Evolutionary conservation across 2,888 invertebrate genomes (phyloP), one percentile per base, ranked within the genome.

Genomic region (Erebia aethiops): DNA sequence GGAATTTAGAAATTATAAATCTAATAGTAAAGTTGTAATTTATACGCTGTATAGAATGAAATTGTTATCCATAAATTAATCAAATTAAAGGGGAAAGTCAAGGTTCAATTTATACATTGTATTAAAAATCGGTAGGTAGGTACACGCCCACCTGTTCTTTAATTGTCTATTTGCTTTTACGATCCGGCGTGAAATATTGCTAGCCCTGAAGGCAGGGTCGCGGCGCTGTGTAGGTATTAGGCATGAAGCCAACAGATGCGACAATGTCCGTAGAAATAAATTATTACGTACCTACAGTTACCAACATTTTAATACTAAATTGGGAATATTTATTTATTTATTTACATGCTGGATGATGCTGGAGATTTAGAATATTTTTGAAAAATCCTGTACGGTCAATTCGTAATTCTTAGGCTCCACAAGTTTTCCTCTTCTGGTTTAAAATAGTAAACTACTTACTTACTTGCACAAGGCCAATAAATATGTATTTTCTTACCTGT

Each of bases 171-270:
- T 78, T 75, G 76, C 71, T 77, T 77, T 78, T 76, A 77, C 74
- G 78, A 74, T 65, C 70, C 60, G 73, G 72, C 70, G 75, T 78
- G 75, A 78, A 78, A 77, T 77, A 77, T 71, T 71, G 74, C 70
- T 70, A 75, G 67, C 77, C 72, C 75, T 74, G 77, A 74, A 66
- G 70, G 74, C 75, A 73, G 74, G 76, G 77, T 72, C 75, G 71
- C 69, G 68, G 69, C 74, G 76, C 69, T 82, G 84, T 84, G 84
- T 84, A 35, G 35, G 35, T 35, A 85, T 84, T 88, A 86, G 91
- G 91, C 91, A 84, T 75, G 71, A 73, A 74, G 90, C 91, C 91
- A 91, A 88, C 89, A 90, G 87, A 90, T 89, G 90, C 83, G 80
- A 82, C 83, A 83, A 84, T 80, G 81, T 84, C 82, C 80, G 80